Percentiles rank a stretch among this genome's conserved stretches.
These are phyloP conservation scores for Dipodomys stephensi DNA, from an alignment of 2,113 vertebrate species.

Conservation along the genomic window DNA sequence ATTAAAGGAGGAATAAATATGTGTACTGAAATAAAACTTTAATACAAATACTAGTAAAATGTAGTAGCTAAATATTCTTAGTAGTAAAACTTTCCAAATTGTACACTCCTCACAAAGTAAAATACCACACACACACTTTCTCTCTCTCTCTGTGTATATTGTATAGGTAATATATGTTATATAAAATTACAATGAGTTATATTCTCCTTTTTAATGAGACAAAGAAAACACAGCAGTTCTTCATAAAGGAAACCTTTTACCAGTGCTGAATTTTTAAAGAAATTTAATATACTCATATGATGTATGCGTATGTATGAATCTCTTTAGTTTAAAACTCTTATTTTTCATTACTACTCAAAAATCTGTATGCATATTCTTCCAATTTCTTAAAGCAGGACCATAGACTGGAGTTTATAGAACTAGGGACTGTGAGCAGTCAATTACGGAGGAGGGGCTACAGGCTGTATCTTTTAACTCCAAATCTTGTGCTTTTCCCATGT, in stretches of 20 bases:
- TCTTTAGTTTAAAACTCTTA: slow-evolving; percentile 51
- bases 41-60: neutral
- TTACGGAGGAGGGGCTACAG: slow-evolving; percentile 10
- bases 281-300: slow-evolving; percentile 50
- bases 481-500: neutral
- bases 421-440: slow-evolving; percentile 4
- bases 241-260: slow-evolving; percentile 56
- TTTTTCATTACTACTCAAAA: slow-evolving; percentile 8
- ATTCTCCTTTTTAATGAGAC: slow-evolving; percentile 17
- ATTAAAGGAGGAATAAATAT: slow-evolving; percentile 29
- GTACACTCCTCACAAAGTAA: slow-evolving; percentile 28
- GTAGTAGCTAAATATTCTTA: neutral
- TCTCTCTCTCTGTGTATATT: neutral
- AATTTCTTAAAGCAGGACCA: slow-evolving; percentile 27
- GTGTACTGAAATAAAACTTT: slow-evolving; percentile 29
- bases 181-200: slow-evolving; percentile 16
- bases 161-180: too few relatives aligned
- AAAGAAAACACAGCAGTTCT: slow-evolving; percentile 45
- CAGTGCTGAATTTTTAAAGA: slow-evolving; percentile 43
- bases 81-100: slow-evolving; percentile 23
- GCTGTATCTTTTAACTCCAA: neutral
- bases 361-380: slow-evolving; percentile 44
- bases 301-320: slow-evolving; percentile 58
- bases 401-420: slow-evolving; percentile 39
- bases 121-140: neutral